A percentile compares a stretch with the other conserved stretches of the same genome.
These are phyloP conservation scores for Nebria salina DNA, from an alignment of 2,888 invertebrate species.

Conservation along the genomic window DNA sequence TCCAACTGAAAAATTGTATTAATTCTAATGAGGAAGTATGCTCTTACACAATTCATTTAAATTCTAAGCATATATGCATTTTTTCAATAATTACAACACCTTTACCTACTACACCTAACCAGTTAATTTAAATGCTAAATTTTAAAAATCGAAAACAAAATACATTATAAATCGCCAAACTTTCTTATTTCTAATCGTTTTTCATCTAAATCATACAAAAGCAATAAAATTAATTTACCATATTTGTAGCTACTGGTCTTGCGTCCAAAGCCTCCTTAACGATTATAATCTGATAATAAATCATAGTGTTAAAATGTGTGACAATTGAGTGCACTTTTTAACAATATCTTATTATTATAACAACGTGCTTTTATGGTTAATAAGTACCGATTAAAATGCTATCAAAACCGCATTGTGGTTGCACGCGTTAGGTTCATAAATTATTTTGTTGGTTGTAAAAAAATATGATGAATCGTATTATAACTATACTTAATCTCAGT, in stretches of 20 bases:
- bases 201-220: neutral
- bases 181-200: neutral
- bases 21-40: neutral
- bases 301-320: no score
- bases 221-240: neutral
- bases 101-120: neutral
- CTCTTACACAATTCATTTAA: neutral
- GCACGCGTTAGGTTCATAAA: neutral
- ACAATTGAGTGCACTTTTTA: no score
- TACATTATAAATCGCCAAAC: neutral
- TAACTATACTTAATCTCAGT: neutral
- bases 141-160: neutral
- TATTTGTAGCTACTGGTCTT: no score
- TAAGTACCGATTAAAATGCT: neutral
- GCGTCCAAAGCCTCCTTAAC: no score
- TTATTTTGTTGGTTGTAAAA: neutral
- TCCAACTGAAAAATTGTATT: neutral
- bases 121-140: neutral
- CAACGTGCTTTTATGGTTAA: neutral
- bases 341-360: neutral
- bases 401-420: neutral
- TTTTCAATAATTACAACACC: neutral
- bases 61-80: neutral
- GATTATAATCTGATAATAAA: no score
- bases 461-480: neutral